phyloP scores from a whole-genome alignment of 2,888 invertebrate species.

The Eupithecia inturbata region DNA sequence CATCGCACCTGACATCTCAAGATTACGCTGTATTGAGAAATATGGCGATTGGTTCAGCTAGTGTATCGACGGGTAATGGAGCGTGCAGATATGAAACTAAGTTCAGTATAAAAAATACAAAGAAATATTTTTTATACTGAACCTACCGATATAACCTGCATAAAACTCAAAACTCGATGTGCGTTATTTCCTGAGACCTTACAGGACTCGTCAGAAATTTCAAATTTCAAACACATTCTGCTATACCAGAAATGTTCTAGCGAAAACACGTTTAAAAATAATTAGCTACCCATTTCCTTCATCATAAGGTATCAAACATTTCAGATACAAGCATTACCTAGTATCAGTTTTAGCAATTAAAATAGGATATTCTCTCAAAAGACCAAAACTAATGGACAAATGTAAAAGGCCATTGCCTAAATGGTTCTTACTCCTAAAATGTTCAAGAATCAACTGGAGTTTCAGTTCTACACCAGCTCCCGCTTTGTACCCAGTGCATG shows the following conservation, averaged over 20 bases:
- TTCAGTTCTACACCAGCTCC: neutral
- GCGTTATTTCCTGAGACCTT: too few species aligned
- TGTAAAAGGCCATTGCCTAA: too few species aligned
- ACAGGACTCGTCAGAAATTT: too few species aligned
- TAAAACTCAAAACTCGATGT: too few species aligned
- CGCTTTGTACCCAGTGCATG: conserved; percentile 58
- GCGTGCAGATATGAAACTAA: conserved; percentile 21
- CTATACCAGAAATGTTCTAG: neutral
- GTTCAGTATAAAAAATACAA: too few species aligned
- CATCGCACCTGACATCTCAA: conserved; percentile 44
- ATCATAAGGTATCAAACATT: too few species aligned
- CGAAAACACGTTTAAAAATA: neutral
- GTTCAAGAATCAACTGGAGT: neutral
- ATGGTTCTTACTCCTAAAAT: neutral
- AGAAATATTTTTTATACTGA: too few species aligned
- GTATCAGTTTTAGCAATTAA: too few species aligned
- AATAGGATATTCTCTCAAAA: neutral
- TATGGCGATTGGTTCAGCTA: conserved; percentile 64
- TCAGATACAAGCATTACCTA: too few species aligned
- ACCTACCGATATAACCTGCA: too few species aligned
- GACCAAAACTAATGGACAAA: too few species aligned
- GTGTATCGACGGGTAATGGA: conserved; percentile 51
- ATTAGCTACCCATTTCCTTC: neutral
- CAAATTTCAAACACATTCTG: too few species aligned
- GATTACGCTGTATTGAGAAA: conserved; percentile 63